phyloP scores from a whole-genome alignment of 2,797 vertebrate species.

The Cynopterus sphinx region DNA sequence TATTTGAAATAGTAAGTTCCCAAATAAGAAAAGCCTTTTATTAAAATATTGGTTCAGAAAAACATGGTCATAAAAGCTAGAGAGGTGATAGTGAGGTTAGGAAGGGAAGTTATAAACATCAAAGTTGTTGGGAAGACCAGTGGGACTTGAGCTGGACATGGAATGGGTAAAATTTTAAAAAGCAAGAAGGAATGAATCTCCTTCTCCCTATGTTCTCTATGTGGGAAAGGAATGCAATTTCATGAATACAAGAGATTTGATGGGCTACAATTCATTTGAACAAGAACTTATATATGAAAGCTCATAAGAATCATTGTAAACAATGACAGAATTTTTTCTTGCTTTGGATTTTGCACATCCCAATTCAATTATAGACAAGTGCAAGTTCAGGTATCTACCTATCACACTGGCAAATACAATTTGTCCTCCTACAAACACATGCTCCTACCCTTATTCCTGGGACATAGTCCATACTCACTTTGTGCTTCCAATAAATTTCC shows the following conservation, averaged over 20 bases:
- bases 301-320: background rate
- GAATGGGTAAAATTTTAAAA: slow-evolving; percentile 11
- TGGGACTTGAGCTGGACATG: background rate
- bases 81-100: background rate
- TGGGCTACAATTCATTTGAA: background rate
- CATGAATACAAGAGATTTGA: background rate
- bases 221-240: background rate
- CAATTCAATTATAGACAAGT: background rate
- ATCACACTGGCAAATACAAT: background rate
- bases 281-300: background rate
- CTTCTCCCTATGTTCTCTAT: background rate
- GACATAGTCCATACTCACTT: slow-evolving; percentile 82
- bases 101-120: background rate
- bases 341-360: background rate
- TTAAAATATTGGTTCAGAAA: background rate
- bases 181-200: background rate
- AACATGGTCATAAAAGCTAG: slow-evolving; percentile 12
- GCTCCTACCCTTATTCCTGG: background rate
- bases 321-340: background rate
- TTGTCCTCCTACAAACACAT: background rate
- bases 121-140: background rate
- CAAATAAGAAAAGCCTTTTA: slow-evolving; percentile 9
- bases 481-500: slow-evolving; percentile 79
- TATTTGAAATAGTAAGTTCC: background rate
- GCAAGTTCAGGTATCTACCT: background rate